These are phyloP conservation scores for Megalopta genalis DNA, from an alignment of 1,140 invertebrate species.

Conservation along the genomic window DNA sequence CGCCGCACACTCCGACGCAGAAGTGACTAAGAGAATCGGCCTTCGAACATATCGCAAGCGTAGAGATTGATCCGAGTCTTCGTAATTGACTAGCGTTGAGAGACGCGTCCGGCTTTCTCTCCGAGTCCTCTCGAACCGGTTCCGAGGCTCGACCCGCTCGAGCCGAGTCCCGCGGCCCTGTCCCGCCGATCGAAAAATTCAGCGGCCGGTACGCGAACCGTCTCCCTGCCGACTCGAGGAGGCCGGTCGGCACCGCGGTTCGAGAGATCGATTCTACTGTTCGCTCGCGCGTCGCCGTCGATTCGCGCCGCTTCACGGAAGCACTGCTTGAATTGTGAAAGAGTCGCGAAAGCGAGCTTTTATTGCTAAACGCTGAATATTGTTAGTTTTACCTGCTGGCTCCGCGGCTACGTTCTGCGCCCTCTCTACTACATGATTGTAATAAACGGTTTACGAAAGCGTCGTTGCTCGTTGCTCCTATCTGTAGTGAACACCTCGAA, in stretches of 20 bases:
- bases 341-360: constrained; percentile 51
- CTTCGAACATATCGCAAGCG: constrained; percentile 35
- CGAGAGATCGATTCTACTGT: neutral
- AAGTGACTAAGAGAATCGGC: constrained; percentile 20
- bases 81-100: constrained; percentile 77
- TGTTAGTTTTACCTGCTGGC: constrained; percentile 25
- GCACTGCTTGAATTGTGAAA: constrained; percentile 45
- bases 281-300: constrained; percentile 5
- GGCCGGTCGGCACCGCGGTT: neutral
- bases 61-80: constrained; percentile 58
- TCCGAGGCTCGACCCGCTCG: neutral
- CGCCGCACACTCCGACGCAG: neutral
- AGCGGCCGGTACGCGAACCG: neutral
- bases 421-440: constrained; percentile 40
- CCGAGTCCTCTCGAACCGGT: neutral
- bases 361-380: constrained; percentile 62
- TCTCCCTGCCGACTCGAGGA: neutral
- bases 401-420: constrained; percentile 19
- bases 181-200: too few species aligned
- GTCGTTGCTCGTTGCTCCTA: constrained; percentile 48
- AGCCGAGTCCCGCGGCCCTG: neutral
- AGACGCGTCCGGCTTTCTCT: constrained; percentile 15
- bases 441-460: constrained; percentile 48
- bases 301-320: constrained; percentile 43
- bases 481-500: constrained; percentile 3